These are phyloP conservation scores for Synergus umbraculus DNA, from an alignment of 2,888 invertebrate genomes.

Conservation along the genomic window DNA sequence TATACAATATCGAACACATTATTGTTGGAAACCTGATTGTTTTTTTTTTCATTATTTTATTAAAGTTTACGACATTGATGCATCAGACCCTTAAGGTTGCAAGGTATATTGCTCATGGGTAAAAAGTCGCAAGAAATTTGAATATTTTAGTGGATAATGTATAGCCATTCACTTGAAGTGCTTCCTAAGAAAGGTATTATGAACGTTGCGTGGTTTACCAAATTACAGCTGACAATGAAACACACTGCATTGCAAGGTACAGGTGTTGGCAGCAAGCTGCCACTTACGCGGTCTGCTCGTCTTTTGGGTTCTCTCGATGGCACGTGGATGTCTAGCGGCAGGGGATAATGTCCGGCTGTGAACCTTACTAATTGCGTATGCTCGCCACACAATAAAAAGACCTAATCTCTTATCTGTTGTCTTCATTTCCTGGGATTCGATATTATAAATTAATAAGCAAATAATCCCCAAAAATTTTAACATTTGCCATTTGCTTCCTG, in stretches of 20 bases:
- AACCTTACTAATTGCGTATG: slow-evolving; percentile 30
- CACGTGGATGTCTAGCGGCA: slow-evolving; percentile 37
- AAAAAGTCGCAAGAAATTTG: neutral
- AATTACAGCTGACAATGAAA: slow-evolving; percentile 34
- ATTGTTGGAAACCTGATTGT: no score
- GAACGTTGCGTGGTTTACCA: slow-evolving; percentile 18
- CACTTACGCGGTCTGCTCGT: slow-evolving; percentile 30
- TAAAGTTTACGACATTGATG: no score
- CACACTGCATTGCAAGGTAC: slow-evolving; percentile 25
- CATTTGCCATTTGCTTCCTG: neutral
- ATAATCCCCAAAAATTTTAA: no score
- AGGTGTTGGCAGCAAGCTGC: slow-evolving; percentile 39
- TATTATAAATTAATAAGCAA: neutral
- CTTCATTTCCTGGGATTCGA: slow-evolving; percentile 12
- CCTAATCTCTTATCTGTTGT: slow-evolving; percentile 4
- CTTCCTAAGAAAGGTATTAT: slow-evolving; percentile 6
- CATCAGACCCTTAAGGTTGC: no score
- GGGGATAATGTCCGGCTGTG: slow-evolving; percentile 40
- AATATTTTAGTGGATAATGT: neutral
- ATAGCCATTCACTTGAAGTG: neutral
- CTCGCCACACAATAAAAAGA: slow-evolving; percentile 10
- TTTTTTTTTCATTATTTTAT: no score
- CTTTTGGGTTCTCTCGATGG: slow-evolving; percentile 22
- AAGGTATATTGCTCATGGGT: neutral
- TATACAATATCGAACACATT: no score